These are phyloP conservation scores for Zeugodacus cucurbitae DNA, from an alignment of 1,140 invertebrate genomes.

Conservation along the genomic window DNA sequence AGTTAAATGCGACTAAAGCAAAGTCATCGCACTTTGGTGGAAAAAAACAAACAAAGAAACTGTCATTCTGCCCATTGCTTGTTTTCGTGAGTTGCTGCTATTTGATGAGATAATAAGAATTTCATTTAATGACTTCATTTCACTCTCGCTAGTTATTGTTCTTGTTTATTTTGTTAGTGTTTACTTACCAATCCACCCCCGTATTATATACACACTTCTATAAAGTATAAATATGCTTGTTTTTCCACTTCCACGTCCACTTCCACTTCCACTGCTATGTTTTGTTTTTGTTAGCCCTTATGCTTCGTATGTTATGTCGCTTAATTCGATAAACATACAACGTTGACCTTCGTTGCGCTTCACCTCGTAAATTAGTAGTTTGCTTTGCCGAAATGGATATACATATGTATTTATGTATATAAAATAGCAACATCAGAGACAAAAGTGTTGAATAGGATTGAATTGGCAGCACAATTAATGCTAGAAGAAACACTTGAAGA, in stretches of 20 bases:
- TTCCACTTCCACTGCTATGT: too few species aligned
- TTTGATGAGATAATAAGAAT: slow-evolving; percentile 30
- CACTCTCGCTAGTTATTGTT: not conserved
- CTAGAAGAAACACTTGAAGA: too few species aligned
- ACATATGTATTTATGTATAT: too few species aligned
- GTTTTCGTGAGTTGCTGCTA: not conserved
- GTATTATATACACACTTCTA: not conserved
- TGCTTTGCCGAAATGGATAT: not conserved
- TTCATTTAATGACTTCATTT: slow-evolving; percentile 24
- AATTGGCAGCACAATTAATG: too few species aligned
- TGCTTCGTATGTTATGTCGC: not conserved
- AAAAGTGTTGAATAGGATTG: too few species aligned
- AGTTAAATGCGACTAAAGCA: not conserved
- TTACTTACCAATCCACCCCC: not conserved
- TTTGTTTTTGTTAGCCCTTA: not conserved
- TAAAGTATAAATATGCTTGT: not conserved
- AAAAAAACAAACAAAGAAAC: not conserved
- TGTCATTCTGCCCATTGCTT: not conserved
- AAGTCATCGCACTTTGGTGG: not conserved
- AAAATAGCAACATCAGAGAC: too few species aligned
- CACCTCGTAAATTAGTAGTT: not conserved
- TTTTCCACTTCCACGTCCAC: too few species aligned
- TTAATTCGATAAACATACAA: not conserved
- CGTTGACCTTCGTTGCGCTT: not conserved
- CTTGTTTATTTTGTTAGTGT: not conserved